Conservation (phyloP, 2,888 invertebrate species). For the Brachypterus glaber region DNA sequence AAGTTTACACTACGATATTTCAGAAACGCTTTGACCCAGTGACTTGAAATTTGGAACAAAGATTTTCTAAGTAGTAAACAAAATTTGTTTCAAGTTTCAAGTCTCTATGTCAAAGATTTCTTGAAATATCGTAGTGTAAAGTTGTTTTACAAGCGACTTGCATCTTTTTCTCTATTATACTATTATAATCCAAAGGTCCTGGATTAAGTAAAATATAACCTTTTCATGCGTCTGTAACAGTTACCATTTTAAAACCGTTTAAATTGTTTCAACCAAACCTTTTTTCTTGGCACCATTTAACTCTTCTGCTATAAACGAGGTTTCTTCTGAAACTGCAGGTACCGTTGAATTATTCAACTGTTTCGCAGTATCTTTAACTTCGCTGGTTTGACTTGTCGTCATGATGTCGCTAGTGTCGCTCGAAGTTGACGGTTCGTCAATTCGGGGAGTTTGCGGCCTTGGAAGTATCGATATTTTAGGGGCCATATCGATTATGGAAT, state of each 20-base stretch:
- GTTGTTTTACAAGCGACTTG: too few relatives aligned
- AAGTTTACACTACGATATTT: too few relatives aligned
- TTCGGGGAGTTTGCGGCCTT: constrained; percentile 41
- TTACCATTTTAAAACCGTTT: constrained; percentile 20
- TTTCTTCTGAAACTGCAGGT: constrained; percentile 59
- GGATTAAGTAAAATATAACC: too few relatives aligned
- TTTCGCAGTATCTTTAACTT: constrained; percentile 16
- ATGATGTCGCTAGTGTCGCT: constrained; percentile 4
- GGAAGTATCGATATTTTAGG: constrained; percentile 39
- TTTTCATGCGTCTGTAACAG: too few relatives aligned
- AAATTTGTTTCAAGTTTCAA: too few relatives aligned
- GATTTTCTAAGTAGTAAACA: too few relatives aligned
- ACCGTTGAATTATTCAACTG: constrained; percentile 19
- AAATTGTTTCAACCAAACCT: constrained; percentile 46
- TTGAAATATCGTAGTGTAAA: too few relatives aligned
- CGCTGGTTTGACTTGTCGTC: background rate
- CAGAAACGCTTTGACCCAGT: too few relatives aligned
- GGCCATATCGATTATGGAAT: constrained; percentile 40
- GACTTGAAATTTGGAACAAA: too few relatives aligned
- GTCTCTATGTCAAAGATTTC: too few relatives aligned
- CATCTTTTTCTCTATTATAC: too few relatives aligned
- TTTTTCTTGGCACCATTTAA: constrained; percentile 33
- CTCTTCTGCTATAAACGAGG: constrained; percentile 63
- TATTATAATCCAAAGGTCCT: too few relatives aligned
- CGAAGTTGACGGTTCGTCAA: constrained; percentile 20